A percentile compares a stretch with the other conserved stretches of the same genome.
Conservation (phyloP, 2,888 invertebrate genomes). For the Ypsolopha sequella region DNA sequence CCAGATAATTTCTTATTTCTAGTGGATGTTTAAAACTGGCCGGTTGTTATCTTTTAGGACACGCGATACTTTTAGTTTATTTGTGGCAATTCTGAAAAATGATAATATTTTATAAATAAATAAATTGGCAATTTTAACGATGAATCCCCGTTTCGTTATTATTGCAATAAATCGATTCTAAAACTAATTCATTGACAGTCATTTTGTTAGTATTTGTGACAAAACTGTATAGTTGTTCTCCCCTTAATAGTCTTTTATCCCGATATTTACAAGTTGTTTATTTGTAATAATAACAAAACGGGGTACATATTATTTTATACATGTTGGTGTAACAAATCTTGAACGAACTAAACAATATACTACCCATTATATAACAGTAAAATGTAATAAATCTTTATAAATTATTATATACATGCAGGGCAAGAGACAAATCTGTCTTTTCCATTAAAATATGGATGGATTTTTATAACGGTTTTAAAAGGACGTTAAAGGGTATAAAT, state of each 20-base stretch:
- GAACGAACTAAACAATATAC: conserved; percentile 41
- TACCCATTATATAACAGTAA: conserved; percentile 21
- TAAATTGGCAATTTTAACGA: too few species aligned
- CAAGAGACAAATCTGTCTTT: conserved; percentile 36
- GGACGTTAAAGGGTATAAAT: conserved; percentile 41
- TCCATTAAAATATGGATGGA: conserved; percentile 62
- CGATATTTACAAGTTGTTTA: conserved; percentile 32
- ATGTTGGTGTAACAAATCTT: conserved; percentile 8
- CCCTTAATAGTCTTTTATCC: conserved; percentile 11
- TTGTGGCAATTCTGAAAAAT: conserved; percentile 13
- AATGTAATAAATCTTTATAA: conserved; percentile 47
- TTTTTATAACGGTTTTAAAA: conserved; percentile 34
- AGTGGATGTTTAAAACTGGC: conserved; percentile 65
- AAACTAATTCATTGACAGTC: too few species aligned
- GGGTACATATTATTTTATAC: conserved; percentile 9
- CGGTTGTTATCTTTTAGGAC: conserved; percentile 52
- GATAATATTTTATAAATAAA: conserved; percentile 15
- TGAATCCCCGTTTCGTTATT: too few species aligned
- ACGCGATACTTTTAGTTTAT: conserved; percentile 16
- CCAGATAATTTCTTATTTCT: conserved; percentile 54
- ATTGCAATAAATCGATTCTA: too few species aligned
- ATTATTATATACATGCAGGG: conserved; percentile 61
- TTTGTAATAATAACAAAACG: conserved; percentile 24
- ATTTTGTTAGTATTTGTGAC: too few species aligned
- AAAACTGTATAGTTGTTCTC: too few species aligned